Percentiles rank a stretch among this genome's conserved stretches.
These are phyloP conservation scores for Anguilla anguilla DNA, from an alignment of 2,797 vertebrate genomes.

Conservation along the genomic window DNA sequence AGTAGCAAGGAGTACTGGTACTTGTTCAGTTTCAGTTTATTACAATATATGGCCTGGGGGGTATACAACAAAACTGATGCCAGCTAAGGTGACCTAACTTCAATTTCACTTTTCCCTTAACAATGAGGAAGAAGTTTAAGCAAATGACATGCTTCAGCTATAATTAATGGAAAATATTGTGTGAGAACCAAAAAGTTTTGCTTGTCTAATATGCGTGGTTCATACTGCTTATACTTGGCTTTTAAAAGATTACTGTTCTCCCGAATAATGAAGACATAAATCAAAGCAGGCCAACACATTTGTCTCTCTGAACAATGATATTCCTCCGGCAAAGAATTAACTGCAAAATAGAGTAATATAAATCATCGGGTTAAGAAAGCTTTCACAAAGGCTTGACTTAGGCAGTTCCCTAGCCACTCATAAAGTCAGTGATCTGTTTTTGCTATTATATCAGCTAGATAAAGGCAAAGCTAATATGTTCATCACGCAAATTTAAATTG, in stretches of 20 bases:
- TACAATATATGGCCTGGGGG: neutral
- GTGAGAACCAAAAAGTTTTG: neutral
- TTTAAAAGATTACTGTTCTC: conserved; percentile 4
- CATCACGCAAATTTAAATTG: conserved; percentile 14
- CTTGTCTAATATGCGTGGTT: neutral
- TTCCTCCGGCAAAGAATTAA: neutral
- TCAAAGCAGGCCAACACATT: neutral
- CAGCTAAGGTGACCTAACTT: neutral
- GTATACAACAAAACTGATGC: neutral
- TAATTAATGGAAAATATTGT: neutral
- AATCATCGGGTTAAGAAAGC: neutral
- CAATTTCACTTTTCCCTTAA: neutral
- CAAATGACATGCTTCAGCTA: neutral
- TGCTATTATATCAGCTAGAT: neutral
- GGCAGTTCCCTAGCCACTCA: neutral
- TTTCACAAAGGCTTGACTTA: neutral
- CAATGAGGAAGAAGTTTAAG: neutral
- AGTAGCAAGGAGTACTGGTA: neutral
- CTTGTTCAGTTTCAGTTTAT: neutral
- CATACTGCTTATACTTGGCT: neutral
- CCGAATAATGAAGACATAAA: conserved; percentile 14
- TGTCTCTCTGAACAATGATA: conserved; percentile 15
- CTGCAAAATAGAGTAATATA: conserved; percentile 9
- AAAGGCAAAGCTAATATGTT: conserved; percentile 21
- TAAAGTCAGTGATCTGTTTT: neutral